Evolutionary conservation across 1,140 invertebrate genomes (phyloP).

Genomic region (Bombus pascuorum): DNA sequence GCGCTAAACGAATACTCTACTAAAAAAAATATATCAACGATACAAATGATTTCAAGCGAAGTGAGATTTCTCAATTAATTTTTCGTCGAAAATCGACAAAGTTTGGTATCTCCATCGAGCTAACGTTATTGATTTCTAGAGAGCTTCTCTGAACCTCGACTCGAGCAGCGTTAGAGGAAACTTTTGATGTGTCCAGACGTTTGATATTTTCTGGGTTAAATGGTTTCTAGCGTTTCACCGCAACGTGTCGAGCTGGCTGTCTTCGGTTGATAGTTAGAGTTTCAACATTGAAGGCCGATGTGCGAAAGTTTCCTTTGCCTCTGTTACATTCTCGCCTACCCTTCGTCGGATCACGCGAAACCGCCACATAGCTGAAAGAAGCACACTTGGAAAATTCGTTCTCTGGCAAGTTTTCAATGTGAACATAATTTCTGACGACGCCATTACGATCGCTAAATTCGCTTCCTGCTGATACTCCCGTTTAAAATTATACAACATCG

Average conservation of each 20-base stretch:
- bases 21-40: no score
- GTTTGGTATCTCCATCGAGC: background rate
- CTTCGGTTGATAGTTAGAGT: slow-evolving; percentile 34
- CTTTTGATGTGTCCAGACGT: slow-evolving; percentile 35
- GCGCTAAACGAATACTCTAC: no score
- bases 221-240: slow-evolving; percentile 32
- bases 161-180: slow-evolving; percentile 3
- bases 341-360: slow-evolving; percentile 57
- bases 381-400: slow-evolving; percentile 40
- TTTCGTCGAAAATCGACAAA: no score
- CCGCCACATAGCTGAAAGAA: slow-evolving; percentile 10
- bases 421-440: slow-evolving; percentile 1
- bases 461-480: no score
- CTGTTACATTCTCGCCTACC: slow-evolving; percentile 21
- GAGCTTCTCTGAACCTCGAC: background rate
- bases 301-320: slow-evolving; percentile 38
- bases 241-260: slow-evolving; percentile 26
- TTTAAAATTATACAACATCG: no score
- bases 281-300: slow-evolving; percentile 36
- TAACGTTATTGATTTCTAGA: slow-evolving; percentile 10
- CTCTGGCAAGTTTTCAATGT: slow-evolving; percentile 29
- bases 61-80: no score
- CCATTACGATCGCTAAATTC: no score
- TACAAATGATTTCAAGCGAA: no score
- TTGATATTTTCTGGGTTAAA: slow-evolving; percentile 43